phyloP scores from a whole-genome alignment of 2,888 invertebrate species.

The Drosophila acutilabella region DNA sequence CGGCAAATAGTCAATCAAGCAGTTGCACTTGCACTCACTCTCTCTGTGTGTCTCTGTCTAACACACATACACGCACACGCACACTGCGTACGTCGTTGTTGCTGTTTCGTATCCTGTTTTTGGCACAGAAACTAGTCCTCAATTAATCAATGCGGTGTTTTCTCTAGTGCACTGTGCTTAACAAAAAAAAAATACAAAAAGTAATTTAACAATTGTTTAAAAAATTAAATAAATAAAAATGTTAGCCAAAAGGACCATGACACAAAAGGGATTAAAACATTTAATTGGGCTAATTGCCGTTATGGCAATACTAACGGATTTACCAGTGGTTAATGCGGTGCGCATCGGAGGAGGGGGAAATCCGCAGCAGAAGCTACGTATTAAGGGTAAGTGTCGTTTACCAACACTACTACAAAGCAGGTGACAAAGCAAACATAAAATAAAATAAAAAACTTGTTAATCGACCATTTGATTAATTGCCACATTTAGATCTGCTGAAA shows the following conservation, averaged over 20 bases:
- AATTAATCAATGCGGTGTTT: background rate
- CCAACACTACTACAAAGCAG: background rate
- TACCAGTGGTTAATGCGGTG: slow-evolving; percentile 82
- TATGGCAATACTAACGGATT: slow-evolving; percentile 72
- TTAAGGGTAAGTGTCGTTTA: slow-evolving; percentile 53
- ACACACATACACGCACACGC: slow-evolving; percentile 3
- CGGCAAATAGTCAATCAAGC: slow-evolving; percentile 23
- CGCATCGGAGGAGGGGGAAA: slow-evolving; percentile 86
- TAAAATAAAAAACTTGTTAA: slow-evolving; percentile 6
- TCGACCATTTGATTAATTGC: slow-evolving; percentile 30
- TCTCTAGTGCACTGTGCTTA: slow-evolving; percentile 14
- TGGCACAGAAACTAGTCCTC: slow-evolving; percentile 35
- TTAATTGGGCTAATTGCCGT: slow-evolving; percentile 67
- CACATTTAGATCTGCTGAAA: slow-evolving; percentile 14
- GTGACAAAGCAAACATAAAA: background rate
- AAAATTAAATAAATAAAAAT: slow-evolving; percentile 55
- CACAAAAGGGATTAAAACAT: slow-evolving; percentile 69
- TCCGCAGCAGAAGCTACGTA: slow-evolving; percentile 84
- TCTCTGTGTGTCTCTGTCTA: background rate
- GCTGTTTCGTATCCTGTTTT: slow-evolving; percentile 36
- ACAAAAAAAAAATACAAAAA: slow-evolving; percentile 19
- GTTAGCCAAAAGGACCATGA: slow-evolving; percentile 82
- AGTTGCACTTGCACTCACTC: slow-evolving; percentile 24
- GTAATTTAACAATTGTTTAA: slow-evolving; percentile 21
- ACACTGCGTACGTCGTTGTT: slow-evolving; percentile 10